These are phyloP conservation scores for Setipinna tenuifilis DNA, from an alignment of 2,797 vertebrate species.

Conservation along the genomic window DNA sequence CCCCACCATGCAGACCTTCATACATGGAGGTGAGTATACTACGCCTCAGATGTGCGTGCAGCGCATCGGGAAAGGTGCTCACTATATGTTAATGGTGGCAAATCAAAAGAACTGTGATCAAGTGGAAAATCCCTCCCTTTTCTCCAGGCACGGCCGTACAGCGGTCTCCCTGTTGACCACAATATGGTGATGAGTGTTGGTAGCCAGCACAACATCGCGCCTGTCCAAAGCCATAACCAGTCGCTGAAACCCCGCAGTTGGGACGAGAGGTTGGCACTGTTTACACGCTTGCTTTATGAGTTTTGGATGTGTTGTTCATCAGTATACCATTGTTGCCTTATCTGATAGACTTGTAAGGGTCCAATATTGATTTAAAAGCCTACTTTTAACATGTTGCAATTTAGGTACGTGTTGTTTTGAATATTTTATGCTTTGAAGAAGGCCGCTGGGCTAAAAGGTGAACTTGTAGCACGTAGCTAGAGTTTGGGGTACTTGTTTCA, in stretches of 20 bases:
- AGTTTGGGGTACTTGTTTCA: no score
- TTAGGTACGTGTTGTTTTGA: no score
- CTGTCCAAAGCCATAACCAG: slow-evolving; percentile 40
- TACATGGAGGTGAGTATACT: slow-evolving; percentile 6
- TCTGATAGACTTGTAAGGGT: no score
- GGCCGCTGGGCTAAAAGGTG: no score
- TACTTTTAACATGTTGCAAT: no score
- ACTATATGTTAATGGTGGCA: background rate
- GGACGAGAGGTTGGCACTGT: slow-evolving; percentile 19
- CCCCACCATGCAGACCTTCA: slow-evolving; percentile 37
- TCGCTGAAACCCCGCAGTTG: slow-evolving; percentile 53
- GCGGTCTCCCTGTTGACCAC: slow-evolving; percentile 66
- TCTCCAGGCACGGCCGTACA: slow-evolving; percentile 43
- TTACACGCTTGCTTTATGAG: background rate
- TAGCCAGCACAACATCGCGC: slow-evolving; percentile 56
- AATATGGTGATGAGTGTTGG: slow-evolving; percentile 57
- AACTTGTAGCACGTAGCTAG: no score
- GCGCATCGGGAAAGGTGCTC: background rate
- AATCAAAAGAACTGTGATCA: background rate
- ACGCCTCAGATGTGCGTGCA: background rate
- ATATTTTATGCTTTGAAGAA: no score
- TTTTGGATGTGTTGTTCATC: no score
- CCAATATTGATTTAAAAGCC: no score
- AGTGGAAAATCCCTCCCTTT: slow-evolving; percentile 57
- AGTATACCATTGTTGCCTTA: no score